Conservation (phyloP, 2,113 vertebrate genomes). For the Miniopterus natalensis region DNA sequence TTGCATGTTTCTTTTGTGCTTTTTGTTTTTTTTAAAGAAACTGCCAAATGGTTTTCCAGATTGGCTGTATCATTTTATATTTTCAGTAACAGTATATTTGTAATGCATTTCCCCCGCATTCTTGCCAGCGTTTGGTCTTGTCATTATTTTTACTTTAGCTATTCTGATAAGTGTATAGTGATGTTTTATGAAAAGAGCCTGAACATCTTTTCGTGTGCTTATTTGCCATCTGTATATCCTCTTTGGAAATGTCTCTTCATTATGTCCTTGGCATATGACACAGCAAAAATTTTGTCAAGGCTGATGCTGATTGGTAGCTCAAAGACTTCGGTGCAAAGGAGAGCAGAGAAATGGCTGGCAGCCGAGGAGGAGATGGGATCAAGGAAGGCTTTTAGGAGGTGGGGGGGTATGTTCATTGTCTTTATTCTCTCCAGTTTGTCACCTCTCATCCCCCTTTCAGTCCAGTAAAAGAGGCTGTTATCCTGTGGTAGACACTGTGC, state of each 20-base stretch:
- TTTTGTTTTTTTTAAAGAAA: constrained; percentile 24
- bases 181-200: not conserved
- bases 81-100: not conserved
- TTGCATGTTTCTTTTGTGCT: not conserved
- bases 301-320: not conserved
- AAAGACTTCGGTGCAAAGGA: not conserved
- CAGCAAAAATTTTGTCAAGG: not conserved
- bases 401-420: not conserved
- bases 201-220: not conserved
- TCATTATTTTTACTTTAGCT: not conserved
- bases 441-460: not conserved
- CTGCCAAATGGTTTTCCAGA: not conserved
- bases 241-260: not conserved
- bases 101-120: not conserved
- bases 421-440: not conserved
- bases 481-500: not conserved
- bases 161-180: not conserved
- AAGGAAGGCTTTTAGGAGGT: not conserved
- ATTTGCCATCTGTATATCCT: not conserved
- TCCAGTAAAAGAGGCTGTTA: not conserved
- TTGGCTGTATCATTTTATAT: not conserved
- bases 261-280: not conserved
- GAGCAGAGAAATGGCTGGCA: not conserved
- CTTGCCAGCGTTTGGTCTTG: not conserved
- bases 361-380: not conserved